Conservation (phyloP, 2,797 vertebrate genomes). For the Crocodylus rhombifer region DNA sequence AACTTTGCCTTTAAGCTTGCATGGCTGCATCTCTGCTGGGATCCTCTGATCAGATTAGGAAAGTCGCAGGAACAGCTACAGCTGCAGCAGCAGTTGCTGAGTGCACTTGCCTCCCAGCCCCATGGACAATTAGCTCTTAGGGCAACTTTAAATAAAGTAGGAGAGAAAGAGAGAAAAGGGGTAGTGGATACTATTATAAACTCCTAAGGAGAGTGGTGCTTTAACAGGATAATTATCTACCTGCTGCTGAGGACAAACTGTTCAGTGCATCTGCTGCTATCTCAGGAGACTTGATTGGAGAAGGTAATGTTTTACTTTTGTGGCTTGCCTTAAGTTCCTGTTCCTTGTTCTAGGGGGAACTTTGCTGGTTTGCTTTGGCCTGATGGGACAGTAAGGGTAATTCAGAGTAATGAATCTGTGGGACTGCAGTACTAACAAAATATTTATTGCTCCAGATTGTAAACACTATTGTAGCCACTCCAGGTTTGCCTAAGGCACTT, state of each 20-base stretch:
- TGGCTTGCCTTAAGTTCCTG: fast-evolving
- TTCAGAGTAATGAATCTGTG: not conserved
- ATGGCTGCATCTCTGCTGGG: not conserved
- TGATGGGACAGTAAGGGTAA: not conserved
- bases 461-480: not conserved
- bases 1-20: slow-evolving; percentile 64
- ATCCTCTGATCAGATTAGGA: not conserved
- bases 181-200: not conserved
- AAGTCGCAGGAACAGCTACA: not conserved
- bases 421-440: not conserved
- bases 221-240: not conserved
- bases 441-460: not conserved
- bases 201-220: fast-evolving
- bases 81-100: not conserved
- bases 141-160: not conserved
- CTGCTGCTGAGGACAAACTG: not conserved
- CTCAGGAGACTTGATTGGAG: not conserved
- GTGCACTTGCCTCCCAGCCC: not conserved
- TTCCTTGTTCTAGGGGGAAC: not conserved
- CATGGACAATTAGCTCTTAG: not conserved
- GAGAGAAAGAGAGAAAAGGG: not conserved
- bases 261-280: not conserved
- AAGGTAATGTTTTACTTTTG: slow-evolving; percentile 24
- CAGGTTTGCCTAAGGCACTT: not conserved
- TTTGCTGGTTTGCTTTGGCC: not conserved